These are phyloP conservation scores for Goniozus legneri DNA, from an alignment of 1,140 invertebrate species.

Conservation along the genomic window DNA sequence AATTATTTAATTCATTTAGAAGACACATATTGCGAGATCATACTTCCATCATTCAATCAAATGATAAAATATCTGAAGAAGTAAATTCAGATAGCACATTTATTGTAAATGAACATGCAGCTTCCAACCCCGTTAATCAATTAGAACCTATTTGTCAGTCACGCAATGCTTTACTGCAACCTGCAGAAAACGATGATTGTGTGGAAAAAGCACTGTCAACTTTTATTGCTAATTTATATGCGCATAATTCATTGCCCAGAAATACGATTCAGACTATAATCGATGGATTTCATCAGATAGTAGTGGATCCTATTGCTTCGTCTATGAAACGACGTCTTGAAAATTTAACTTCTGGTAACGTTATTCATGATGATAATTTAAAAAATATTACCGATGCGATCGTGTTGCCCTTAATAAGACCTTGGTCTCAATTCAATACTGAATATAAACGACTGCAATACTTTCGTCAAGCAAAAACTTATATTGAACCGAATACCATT, in stretches of 20 bases:
- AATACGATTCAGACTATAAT: background rate
- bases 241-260: background rate
- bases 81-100: too few relatives aligned
- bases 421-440: background rate
- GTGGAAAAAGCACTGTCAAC: too few relatives aligned
- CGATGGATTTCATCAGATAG: background rate
- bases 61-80: too few relatives aligned
- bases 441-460: background rate
- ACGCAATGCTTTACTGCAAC: too few relatives aligned
- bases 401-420: background rate
- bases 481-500: background rate
- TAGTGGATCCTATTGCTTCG: background rate
- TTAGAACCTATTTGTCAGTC: too few relatives aligned
- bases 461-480: background rate
- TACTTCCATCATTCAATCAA: too few relatives aligned
- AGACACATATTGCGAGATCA: too few relatives aligned
- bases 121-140: too few relatives aligned
- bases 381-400: background rate
- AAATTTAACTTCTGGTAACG: background rate
- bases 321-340: background rate
- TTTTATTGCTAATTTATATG: background rate
- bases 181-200: too few relatives aligned
- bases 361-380: background rate
- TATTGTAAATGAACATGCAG: too few relatives aligned
- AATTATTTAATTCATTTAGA: too few relatives aligned